Percentiles rank a stretch among this genome's conserved stretches.
phyloP scores from a whole-genome alignment of 2,113 vertebrate species.

The Vidua chalybeata region DNA sequence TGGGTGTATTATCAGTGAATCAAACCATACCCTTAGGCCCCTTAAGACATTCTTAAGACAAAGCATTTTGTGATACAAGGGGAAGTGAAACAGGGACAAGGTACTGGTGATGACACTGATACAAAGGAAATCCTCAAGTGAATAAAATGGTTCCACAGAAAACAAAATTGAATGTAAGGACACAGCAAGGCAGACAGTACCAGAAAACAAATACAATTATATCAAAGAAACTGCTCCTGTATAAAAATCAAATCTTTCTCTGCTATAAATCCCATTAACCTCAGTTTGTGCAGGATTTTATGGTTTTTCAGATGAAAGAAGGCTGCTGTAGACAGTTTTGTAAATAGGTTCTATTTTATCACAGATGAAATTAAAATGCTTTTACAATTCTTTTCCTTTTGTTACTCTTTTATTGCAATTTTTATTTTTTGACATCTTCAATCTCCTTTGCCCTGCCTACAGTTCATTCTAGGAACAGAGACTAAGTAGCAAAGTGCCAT shows the following conservation, averaged over 20 bases:
- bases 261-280: background rate
- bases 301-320: background rate
- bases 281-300: background rate
- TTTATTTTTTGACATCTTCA: background rate
- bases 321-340: background rate
- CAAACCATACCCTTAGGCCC: background rate
- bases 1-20: background rate
- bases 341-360: background rate
- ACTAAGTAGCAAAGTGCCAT: background rate
- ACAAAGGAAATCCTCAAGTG: background rate
- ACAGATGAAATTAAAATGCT: background rate
- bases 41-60: background rate
- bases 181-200: background rate
- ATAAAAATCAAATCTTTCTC: constrained; percentile 20
- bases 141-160: background rate
- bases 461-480: background rate
- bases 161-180: background rate
- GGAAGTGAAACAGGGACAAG: background rate
- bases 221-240: background rate
- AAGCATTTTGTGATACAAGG: background rate
- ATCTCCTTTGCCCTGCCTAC: background rate
- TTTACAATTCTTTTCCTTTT: background rate
- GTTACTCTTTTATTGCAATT: background rate
- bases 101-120: background rate
- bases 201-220: constrained; percentile 2